Evolutionary conservation across 2,113 vertebrate genomes (phyloP), one percentile per base, ranked within the genome.

Genomic region (Morone saxatilis): DNA sequence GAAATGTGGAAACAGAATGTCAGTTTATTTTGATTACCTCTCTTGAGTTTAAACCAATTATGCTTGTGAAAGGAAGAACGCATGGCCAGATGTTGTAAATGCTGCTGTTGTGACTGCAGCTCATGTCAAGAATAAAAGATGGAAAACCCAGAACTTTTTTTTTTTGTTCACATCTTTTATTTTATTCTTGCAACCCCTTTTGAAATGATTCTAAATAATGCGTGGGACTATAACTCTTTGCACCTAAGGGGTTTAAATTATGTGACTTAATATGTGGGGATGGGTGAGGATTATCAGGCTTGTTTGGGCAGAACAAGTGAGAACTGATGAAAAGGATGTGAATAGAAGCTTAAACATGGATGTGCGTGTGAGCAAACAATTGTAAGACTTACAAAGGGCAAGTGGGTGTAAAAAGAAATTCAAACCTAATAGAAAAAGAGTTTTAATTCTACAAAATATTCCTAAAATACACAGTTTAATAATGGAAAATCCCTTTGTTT

Each of bases 261-360:
- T 47, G 71, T 31, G n/a, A 75, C 78, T 51, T 47, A 45, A 57
- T 20, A 59, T n/a, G 43, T 63, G 61, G 20, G 60, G 69, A 74
- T 41, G 48, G 53, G 57, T 19, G 43, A 75, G 60, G 54, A 77
- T 76, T 57, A 61, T 73, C 47, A 31, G 72, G 47, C 65, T 53
- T 51, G 76, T 72, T 69, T 40, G 56, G 65, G 70, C 75, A 80
- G 56, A 75, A 36, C 43, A 48, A 79, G 68, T 57, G 70, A 82
- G 53, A 56, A 66, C 20, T 63, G 47, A 73, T n/a, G 25, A 51
- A 38, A 31, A 16, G 16, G 40, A 59, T 54, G 31, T 17, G 40
- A 81, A 68, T 0, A 71, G 19, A 75, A 59, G 17, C 41, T 68
- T 36, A n/a, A 11, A 36, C 20, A 13, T n/a, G 7, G 41, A 51